These are phyloP conservation scores for Plagodis pulveraria DNA, from an alignment of 2,888 invertebrate genomes.

Conservation along the genomic window DNA sequence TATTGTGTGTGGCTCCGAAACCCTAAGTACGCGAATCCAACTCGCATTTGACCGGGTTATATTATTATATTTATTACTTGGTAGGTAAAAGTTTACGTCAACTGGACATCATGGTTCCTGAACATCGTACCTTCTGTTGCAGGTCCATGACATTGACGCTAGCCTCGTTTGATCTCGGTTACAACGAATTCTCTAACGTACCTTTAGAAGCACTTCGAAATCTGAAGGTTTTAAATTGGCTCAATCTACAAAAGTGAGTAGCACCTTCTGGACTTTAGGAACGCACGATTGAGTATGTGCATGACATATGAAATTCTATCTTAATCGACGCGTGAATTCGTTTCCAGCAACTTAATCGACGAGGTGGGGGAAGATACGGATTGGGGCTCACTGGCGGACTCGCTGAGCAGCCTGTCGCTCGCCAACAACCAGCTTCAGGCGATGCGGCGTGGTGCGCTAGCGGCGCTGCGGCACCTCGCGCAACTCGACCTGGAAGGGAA, in stretches of 20 bases:
- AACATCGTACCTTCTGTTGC: constrained; percentile 43
- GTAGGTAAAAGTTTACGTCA: too few relatives aligned
- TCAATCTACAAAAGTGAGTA: constrained; percentile 90
- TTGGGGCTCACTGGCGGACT: constrained; percentile 90
- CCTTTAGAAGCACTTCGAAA: constrained; percentile 87
- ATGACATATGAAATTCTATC: too few relatives aligned
- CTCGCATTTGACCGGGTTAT: too few relatives aligned
- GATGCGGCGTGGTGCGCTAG: constrained; percentile 77
- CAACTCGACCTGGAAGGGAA: constrained; percentile 89
- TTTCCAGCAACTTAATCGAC: constrained; percentile 88
- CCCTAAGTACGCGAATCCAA: too few relatives aligned
- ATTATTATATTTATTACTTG: too few relatives aligned
- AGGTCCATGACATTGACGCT: constrained; percentile 91
- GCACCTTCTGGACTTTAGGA: background rate
- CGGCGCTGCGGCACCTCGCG: constrained; percentile 85
- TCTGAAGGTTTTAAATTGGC: constrained; percentile 89
- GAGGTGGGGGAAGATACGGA: constrained; percentile 68
- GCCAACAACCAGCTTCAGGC: constrained; percentile 90
- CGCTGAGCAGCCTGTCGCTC: constrained; percentile 89
- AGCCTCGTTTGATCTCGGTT: constrained; percentile 91
- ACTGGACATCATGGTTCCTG: background rate
- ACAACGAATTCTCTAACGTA: constrained; percentile 89
- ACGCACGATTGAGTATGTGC: too few relatives aligned
- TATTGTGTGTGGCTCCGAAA: too few relatives aligned
- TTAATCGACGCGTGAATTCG: background rate